Conservation (phyloP, 1,140 invertebrate species). For the Choristoneura fumiferana region DNA sequence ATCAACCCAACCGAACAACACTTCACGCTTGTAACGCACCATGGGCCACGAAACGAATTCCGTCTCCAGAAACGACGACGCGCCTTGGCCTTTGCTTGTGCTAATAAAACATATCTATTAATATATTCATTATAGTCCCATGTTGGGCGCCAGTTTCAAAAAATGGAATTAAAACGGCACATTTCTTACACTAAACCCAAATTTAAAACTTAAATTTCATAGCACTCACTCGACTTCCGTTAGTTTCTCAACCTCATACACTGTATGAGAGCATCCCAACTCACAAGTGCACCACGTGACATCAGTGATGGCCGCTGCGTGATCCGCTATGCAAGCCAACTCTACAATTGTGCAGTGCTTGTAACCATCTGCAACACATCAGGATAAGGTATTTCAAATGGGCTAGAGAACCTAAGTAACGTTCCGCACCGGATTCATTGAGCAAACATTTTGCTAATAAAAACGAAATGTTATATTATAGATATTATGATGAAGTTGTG, state of each 20-base stretch:
- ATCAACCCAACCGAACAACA: slow-evolving; percentile 88
- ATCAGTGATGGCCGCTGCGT: slow-evolving; percentile 78
- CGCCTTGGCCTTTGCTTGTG: slow-evolving; percentile 41
- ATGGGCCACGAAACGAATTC: slow-evolving; percentile 86
- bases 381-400: background rate
- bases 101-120: slow-evolving; percentile 44
- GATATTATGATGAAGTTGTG: no score
- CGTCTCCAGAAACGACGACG: slow-evolving; percentile 65
- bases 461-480: no score
- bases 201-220: no score
- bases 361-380: slow-evolving; percentile 66
- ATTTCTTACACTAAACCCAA: background rate
- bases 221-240: slow-evolving; percentile 78
- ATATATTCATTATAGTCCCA: no score
- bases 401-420: no score
- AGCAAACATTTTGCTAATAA: no score
- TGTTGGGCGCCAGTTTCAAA: slow-evolving; percentile 7
- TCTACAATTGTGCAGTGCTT: slow-evolving; percentile 79
- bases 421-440: no score
- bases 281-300: slow-evolving; percentile 83
- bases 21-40: slow-evolving; percentile 85
- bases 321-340: slow-evolving; percentile 79
- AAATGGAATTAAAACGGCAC: background rate
- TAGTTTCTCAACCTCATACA: slow-evolving; percentile 86
- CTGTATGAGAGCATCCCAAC: slow-evolving; percentile 84